Evolutionary conservation across 2,888 invertebrate genomes (phyloP), one percentile per base, ranked within the genome.

Genomic region (Malacosoma neustria): DNA sequence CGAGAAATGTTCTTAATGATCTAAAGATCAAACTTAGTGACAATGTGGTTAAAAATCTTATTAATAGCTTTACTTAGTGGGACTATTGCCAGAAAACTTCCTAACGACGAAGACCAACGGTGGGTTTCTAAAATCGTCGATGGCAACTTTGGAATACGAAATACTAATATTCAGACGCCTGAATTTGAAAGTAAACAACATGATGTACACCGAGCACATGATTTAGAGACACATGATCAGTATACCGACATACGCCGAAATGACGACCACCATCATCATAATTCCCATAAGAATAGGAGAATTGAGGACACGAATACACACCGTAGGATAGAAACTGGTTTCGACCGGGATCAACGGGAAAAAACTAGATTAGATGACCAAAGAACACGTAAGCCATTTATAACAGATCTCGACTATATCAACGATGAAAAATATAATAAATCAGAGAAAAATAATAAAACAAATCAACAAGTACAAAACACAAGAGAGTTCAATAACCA

Each of bases 41-140:
- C 11, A 11, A 36, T 36, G 36, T 32, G 12, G 12, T 2, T 32
- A 31, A 36, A 32, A 36, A 15, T 36, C 7, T 7, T 36, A 22
- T 11, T 36, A 14, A 12, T 31, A 6, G 12, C 36, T 9, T 36
- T 31, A 14, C 4, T 36, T 13, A 31, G 14, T 11, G 32, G n/a
- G 3, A 31, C 31, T 15, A 11, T 31, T 4, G 32, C 31, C 12
- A 22, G 12, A 15, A 36, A 36, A 9, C 5, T 29, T 7, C 22
- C 22, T 22, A 7, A 22, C 7, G 7, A 22, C 22, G 22, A 7
- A 5, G 3, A 22, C 22, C 22, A 22, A 22, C 6, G 3, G 6
- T 7, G 22, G 15, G 2, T 15, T 1, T 22, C 22, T 22, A 5
- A 22, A 22, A 22, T 22, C 22, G 22, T 22, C 22, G 22, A 22